Conservation (phyloP, 2,113 vertebrate species). For the Hyperopisus bebe region DNA sequence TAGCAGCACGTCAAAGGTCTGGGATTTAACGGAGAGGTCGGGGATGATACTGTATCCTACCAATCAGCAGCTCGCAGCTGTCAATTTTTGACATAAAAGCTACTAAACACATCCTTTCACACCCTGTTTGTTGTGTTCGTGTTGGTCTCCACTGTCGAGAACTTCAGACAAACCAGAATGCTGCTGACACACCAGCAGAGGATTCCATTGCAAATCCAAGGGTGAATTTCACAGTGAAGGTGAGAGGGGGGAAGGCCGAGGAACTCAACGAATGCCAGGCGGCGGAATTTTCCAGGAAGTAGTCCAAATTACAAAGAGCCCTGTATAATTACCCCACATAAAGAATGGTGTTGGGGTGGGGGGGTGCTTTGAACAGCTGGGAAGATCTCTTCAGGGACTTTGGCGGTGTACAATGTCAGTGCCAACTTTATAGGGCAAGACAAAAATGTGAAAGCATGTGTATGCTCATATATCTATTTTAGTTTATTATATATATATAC, state of each 20-base stretch:
- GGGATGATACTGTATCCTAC: neutral
- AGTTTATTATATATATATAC: too few relatives aligned
- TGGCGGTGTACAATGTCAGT: constrained; percentile 11
- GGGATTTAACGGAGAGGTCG: neutral
- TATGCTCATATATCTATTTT: neutral
- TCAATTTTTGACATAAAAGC: neutral
- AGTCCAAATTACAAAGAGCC: constrained; percentile 17
- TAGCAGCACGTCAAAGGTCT: neutral
- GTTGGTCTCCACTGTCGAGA: neutral
- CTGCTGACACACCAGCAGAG: neutral
- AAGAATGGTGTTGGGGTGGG: constrained; percentile 6
- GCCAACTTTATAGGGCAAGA: neutral
- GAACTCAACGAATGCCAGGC: neutral
- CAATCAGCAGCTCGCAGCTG: neutral
- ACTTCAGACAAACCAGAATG: neutral
- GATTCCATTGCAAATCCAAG: neutral
- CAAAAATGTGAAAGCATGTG: neutral
- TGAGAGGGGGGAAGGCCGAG: neutral
- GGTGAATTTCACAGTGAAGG: neutral
- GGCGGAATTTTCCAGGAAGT: constrained; percentile 7
- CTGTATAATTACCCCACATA: constrained; percentile 11
- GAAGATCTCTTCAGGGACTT: neutral
- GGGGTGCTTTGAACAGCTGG: constrained; percentile 21
- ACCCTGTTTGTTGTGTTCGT: neutral
- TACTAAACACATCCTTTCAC: neutral